Conservation (phyloP, 2,888 invertebrate species). For the Pollenia labialis region DNA sequence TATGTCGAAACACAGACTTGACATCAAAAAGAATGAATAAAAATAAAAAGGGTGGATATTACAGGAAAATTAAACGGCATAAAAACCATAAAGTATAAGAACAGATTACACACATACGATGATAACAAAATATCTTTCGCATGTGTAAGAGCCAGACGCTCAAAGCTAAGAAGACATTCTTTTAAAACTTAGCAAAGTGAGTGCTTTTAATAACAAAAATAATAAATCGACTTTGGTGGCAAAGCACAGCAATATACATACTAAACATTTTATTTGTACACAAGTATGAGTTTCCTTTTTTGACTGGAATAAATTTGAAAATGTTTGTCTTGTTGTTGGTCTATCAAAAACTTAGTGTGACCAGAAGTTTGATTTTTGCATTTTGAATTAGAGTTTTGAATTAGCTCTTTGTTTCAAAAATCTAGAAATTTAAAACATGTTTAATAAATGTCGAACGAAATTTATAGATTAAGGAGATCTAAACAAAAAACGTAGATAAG, state of each 20-base stretch:
- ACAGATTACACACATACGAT: neutral
- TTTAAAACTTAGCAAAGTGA: constrained; percentile 43
- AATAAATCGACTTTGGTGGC: constrained; percentile 57
- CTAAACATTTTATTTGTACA: neutral
- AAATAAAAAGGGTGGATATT: constrained; percentile 33
- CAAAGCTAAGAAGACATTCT: neutral
- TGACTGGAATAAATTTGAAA: constrained; percentile 6
- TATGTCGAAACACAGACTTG: constrained; percentile 23
- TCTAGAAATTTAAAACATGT: too few species aligned
- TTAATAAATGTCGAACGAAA: too few species aligned
- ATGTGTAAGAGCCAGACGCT: neutral
- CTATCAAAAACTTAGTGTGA: neutral
- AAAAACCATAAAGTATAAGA: neutral
- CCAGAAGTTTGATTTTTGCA: neutral
- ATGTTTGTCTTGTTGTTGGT: neutral
- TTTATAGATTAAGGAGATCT: too few species aligned
- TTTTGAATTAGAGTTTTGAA: too few species aligned
- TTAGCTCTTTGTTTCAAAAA: too few species aligned
- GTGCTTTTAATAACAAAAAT: constrained; percentile 52
- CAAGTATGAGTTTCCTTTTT: neutral
- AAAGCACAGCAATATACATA: neutral
- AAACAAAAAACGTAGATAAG: too few species aligned
- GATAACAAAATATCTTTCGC: neutral
- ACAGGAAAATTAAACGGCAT: constrained; percentile 8
- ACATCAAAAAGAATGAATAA: constrained; percentile 1